Evolutionary conservation across 1,140 invertebrate species (phyloP).

Genomic region (Sinella curviseta): DNA sequence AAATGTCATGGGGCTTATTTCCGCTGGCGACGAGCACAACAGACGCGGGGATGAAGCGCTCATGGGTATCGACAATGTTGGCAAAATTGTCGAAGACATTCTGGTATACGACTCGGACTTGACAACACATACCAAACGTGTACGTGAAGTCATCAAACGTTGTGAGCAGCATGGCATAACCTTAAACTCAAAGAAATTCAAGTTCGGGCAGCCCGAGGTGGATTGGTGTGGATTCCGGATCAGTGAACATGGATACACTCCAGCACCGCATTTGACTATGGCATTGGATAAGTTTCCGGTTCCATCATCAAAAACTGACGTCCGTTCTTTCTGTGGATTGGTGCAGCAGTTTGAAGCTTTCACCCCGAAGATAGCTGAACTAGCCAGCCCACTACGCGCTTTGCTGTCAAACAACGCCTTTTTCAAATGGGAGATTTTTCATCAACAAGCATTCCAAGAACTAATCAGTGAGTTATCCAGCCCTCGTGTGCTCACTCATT

Average conservation of each 20-base stretch:
- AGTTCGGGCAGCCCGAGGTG: not conserved
- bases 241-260: not conserved
- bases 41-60: not conserved
- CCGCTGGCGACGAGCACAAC: conserved; percentile 7
- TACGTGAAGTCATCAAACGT: not conserved
- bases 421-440: not conserved
- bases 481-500: not conserved
- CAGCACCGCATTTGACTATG: not conserved
- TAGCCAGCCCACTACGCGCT: not conserved
- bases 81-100: not conserved
- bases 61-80: not conserved
- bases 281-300: not conserved
- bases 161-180: not conserved
- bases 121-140: not conserved
- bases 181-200: not conserved
- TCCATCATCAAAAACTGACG: not conserved
- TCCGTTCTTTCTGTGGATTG: not conserved
- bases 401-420: not conserved
- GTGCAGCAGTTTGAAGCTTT: conserved; percentile 5
- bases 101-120: not conserved
- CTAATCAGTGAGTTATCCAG: not conserved
- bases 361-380: not conserved
- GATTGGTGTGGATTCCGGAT: conserved; percentile 1
- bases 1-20: not conserved
- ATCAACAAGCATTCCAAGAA: not conserved